Base-by-base conservation (phyloP, 2,888 invertebrate species). In the Lepidocyrtinus sp. region DNA sequence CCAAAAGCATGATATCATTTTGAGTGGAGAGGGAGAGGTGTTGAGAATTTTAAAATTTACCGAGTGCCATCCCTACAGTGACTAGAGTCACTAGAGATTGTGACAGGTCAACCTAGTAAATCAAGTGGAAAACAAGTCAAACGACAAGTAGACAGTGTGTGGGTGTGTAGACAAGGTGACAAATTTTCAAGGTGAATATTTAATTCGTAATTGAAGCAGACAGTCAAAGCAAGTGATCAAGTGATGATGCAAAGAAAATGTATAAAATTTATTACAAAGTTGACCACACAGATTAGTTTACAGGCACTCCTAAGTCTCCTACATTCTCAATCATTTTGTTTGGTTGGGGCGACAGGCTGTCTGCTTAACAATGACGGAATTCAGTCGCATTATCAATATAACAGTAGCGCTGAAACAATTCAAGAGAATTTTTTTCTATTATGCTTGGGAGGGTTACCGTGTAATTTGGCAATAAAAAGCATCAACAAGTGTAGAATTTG, bases 311-410 rank as follows among this genome's bases (percentile, higher is more conserved):
- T 24, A 15, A n/a, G n/a, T n/a, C 25, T 3, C n/a, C n/a, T 45
- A 46, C 15, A 62, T 24, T 62, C n/a, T 25, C 21, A 70, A 69
- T 46, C 24, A 2, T n/a, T 46, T 69, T 69, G 25, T 68, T 68
- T 50, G 21, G 46, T 15, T 62, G 3, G 15, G 81, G 73, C 81
- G 81, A 81, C 81, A 81, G 46, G 68, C 76, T 73, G 81, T 81
- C 81, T 81, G 81, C 26, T 81, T 69, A 75, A 27, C 55, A 70
- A 69, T 76, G 61, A 62, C 45, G 19, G 25, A 69, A 1, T 15
- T 50, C 25, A 55, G 15, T 19, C 12, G 17, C 25, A 63, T 67
- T 24, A 61, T n/a, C n/a, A n/a, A n/a, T n/a, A n/a, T n/a, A 72
- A 72, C 71, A 19, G 71, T 72, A 72, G 71, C 71, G 3, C 45